Evolutionary conservation across 2,888 invertebrate genomes (phyloP).

Genomic region (Agonopterix heracliana): DNA sequence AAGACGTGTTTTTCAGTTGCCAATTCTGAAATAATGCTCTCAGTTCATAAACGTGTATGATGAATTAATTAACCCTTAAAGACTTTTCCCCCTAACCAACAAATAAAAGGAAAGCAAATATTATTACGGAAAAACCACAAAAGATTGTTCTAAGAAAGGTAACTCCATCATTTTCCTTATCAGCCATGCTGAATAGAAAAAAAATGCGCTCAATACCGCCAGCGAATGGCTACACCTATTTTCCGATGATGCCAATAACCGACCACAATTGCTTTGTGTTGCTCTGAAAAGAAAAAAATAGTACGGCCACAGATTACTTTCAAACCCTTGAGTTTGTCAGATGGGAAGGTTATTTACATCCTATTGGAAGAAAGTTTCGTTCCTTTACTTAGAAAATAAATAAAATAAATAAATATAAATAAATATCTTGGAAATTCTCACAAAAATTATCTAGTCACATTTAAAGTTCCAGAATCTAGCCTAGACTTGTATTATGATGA

Average conservation of each 20-base stretch:
- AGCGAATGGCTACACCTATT: slow-evolving; percentile 40
- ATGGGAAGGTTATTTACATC: slow-evolving; percentile 55
- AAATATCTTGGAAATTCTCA: too few species aligned
- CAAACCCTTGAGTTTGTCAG: slow-evolving; percentile 56
- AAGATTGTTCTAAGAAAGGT: not conserved
- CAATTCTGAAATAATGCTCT: too few species aligned
- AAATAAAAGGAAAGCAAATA: slow-evolving; percentile 2
- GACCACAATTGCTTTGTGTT: slow-evolving; percentile 60
- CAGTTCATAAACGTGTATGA: not conserved
- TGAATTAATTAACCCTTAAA: not conserved
- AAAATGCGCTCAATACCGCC: slow-evolving; percentile 27
- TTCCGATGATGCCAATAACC: slow-evolving; percentile 49
- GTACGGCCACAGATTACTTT: slow-evolving; percentile 54
- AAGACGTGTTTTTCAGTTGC: too few species aligned
- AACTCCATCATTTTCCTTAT: slow-evolving; percentile 11
- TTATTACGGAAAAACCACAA: slow-evolving; percentile 2
- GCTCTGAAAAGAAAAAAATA: slow-evolving; percentile 52
- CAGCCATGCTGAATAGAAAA: slow-evolving; percentile 30
- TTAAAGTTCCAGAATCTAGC: too few species aligned
- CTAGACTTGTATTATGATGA: too few species aligned
- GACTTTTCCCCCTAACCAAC: too few species aligned
- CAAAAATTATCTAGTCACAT: too few species aligned
- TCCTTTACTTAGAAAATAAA: slow-evolving; percentile 24
- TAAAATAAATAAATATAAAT: too few species aligned
- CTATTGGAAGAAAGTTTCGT: slow-evolving; percentile 40